phyloP scores from a whole-genome alignment of 2,113 vertebrate species.

The Pelecanoides urinatrix region DNA sequence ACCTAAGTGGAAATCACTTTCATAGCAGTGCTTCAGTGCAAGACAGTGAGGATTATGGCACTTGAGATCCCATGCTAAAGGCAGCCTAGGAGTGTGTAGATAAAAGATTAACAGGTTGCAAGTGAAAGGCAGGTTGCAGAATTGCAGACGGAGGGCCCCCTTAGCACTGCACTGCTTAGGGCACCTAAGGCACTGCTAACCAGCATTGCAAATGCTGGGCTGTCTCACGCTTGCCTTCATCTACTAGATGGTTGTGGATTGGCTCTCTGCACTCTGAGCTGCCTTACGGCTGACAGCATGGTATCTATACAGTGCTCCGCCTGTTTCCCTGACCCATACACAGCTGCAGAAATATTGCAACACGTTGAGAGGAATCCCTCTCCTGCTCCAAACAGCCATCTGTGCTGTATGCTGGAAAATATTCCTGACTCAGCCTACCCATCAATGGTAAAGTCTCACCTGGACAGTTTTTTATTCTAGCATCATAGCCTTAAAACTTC shows the following conservation, averaged over 20 bases:
- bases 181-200: background rate
- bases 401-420: background rate
- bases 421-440: background rate
- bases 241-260: too few species aligned
- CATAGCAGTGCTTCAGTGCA: background rate
- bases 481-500: background rate
- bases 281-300: fast-evolving
- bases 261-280: background rate
- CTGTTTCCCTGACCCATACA: background rate
- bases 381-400: background rate
- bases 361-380: background rate
- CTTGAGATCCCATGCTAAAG: too few species aligned
- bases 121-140: background rate
- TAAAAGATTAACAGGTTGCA: background rate
- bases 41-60: background rate
- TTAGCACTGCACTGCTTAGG: background rate
- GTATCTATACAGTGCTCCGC: background rate
- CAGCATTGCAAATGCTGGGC: background rate
- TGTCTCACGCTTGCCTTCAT: background rate
- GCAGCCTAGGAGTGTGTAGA: fast-evolving
- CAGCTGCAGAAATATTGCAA: background rate
- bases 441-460: background rate
- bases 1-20: background rate
- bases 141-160: fast-evolving
- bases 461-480: background rate